phyloP scores from a whole-genome alignment of 1,140 invertebrate genomes.

The Drosophila orosa region DNA sequence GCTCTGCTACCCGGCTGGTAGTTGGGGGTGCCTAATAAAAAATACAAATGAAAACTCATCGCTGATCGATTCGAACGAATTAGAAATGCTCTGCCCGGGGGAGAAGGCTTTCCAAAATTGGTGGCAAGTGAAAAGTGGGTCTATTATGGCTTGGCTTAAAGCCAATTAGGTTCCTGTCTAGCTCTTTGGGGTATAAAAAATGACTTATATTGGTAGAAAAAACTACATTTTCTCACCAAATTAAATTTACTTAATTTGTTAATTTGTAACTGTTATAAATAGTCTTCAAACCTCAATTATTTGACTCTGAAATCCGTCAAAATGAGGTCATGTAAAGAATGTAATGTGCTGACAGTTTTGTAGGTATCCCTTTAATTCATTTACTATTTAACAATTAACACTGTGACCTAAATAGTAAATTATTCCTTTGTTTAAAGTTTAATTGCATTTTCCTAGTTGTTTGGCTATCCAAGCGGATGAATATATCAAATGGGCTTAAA shows the following conservation, averaged over 20 bases:
- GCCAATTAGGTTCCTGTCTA: neutral
- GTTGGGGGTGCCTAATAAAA: constrained; percentile 67
- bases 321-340: neutral
- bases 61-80: constrained; percentile 37
- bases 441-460: neutral
- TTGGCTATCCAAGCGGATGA: neutral
- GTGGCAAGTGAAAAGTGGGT: neutral
- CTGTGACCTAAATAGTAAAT: neutral
- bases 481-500: neutral
- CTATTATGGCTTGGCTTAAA: neutral
- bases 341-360: neutral
- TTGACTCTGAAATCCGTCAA: neutral
- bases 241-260: neutral
- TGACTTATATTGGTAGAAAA: neutral
- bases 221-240: neutral
- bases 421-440: neutral
- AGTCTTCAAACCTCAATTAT: too few species aligned
- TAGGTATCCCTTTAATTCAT: neutral
- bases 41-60: constrained; percentile 53
- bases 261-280: neutral
- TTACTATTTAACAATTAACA: neutral
- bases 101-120: neutral
- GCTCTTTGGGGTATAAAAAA: neutral
- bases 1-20: neutral
- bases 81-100: constrained; percentile 29